These are phyloP conservation scores for Corynorhinus townsendii DNA, from an alignment of 2,113 vertebrate genomes.

Conservation along the genomic window DNA sequence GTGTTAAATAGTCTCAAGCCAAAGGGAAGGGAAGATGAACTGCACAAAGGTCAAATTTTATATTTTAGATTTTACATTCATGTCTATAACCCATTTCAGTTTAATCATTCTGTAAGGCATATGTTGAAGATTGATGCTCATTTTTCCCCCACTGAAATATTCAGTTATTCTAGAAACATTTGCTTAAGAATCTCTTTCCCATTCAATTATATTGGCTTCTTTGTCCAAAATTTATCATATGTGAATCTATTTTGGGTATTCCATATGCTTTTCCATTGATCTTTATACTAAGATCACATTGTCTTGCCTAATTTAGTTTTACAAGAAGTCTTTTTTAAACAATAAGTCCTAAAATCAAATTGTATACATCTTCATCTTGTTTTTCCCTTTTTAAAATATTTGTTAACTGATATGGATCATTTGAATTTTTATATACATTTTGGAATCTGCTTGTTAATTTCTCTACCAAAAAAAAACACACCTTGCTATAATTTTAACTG, in stretches of 20 bases:
- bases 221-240: background rate
- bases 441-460: background rate
- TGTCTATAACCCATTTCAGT: background rate
- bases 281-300: background rate
- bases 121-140: background rate
- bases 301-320: background rate
- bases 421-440: background rate
- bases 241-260: background rate
- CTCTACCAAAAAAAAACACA: background rate
- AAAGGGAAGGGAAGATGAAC: background rate
- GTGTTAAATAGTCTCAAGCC: background rate
- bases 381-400: background rate
- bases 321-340: background rate
- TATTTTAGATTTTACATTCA: background rate
- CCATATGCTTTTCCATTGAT: background rate
- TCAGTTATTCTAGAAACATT: background rate
- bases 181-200: background rate
- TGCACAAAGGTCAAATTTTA: background rate
- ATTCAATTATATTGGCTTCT: background rate
- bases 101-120: background rate
- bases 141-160: background rate
- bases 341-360: background rate
- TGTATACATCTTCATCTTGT: background rate
- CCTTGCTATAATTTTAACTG: background rate
- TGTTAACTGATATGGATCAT: background rate